phyloP scores from a whole-genome alignment of 2,888 invertebrate species.

The Lypha dubia region DNA sequence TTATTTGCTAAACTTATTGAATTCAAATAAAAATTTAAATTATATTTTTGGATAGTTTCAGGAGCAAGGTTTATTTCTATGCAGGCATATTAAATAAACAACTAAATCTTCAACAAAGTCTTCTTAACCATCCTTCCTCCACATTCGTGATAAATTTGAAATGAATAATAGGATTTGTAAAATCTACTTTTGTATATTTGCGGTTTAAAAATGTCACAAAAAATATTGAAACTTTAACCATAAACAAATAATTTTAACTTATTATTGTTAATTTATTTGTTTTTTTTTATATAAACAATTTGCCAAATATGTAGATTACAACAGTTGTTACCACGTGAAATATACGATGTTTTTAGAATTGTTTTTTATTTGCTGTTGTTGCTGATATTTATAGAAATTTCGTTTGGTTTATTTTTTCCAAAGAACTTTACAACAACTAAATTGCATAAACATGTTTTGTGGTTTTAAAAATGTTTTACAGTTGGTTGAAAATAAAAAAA shows the following conservation, averaged over 20 bases:
- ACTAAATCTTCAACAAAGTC: no score
- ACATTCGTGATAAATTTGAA: background rate
- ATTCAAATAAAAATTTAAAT: no score
- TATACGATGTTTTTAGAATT: constrained; percentile 46
- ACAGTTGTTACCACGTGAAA: constrained; percentile 59
- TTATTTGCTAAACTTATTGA: no score
- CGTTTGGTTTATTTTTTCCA: constrained; percentile 25
- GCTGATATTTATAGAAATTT: constrained; percentile 17
- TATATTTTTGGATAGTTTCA: no score
- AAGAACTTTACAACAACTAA: constrained; percentile 51
- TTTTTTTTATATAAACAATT: no score
- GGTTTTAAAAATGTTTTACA: constrained; percentile 66
- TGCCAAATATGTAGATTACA: constrained; percentile 54
- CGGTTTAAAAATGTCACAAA: constrained; percentile 43
- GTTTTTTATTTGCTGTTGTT: constrained; percentile 52
- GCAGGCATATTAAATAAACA: no score
- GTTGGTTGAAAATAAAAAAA: constrained; percentile 32
- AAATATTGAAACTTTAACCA: constrained; percentile 26
- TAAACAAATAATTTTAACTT: constrained; percentile 48
- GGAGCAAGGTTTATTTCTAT: no score
- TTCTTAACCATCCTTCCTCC: no score
- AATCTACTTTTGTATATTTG: constrained; percentile 22
- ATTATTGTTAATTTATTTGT: no score
- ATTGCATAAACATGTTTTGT: constrained; percentile 70
- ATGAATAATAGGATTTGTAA: constrained; percentile 11